Base-by-base conservation (phyloP, 1,140 invertebrate genomes). In the Metopolophium dirhodum region DNA sequence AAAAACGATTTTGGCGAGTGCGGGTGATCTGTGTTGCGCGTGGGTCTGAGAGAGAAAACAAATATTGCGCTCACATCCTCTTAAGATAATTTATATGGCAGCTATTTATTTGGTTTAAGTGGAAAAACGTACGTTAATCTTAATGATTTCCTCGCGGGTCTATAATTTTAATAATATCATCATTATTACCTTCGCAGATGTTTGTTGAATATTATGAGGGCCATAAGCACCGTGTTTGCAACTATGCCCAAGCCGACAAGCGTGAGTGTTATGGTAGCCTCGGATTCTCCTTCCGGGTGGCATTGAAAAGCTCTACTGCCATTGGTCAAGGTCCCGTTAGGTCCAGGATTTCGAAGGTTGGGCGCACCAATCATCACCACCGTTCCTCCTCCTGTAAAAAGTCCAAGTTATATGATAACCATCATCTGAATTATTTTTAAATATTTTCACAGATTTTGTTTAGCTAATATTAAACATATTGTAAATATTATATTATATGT, bases 141-240 rank as follows among this genome's bases (percentile, higher is more conserved):
- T 82, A 7, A 22, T 82, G 30, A 22, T 82, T 37, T 22, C 18
- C 7, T 37, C 7, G 22, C 2, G 2, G 35, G 77, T 82, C 7
- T 20, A 35, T n/a, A 37, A 14, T 68, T 68, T 22, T 18, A n/a
- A 37, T 88, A 77, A 35, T 8, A 47, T 47, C 45, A 26, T 30
- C 6, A 68, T n/a, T 30, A 57, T 95, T 95, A 97, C 97, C 97
- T 97, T 95, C 97, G 95, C 14, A 97, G 95, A 95, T 97, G 97
- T 94, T 96, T 96, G 95, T 97, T 97, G 95, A 96, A 96, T 22
- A 97, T 95, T 94, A 98, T 98, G n/a, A 98, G 96, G 4, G 96
- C 96, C 97, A 98, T 98, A 23, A 98, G 96, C 23, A 97, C 96
- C 83, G 98, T 95, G 95, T 98, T 98, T 14, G 98, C 97, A 0